Percentiles rank a stretch among this genome's conserved stretches.
phyloP scores from a whole-genome alignment of 2,797 vertebrate species.

The Anomalospiza imberbis region DNA sequence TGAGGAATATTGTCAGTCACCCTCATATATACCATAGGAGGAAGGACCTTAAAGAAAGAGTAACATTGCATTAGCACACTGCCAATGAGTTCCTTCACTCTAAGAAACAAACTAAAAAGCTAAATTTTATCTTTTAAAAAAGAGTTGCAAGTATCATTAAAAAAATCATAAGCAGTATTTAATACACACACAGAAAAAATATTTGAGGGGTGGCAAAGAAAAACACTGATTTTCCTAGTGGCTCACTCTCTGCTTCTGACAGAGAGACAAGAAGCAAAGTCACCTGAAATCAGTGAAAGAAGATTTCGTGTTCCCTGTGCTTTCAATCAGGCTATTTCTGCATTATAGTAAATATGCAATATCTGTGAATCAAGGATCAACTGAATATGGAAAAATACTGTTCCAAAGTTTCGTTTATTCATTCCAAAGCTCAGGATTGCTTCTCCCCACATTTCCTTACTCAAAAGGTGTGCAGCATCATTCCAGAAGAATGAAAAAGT shows the following conservation, averaged over 20 bases:
- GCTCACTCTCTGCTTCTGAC: background rate
- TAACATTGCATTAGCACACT: background rate
- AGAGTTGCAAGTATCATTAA: background rate
- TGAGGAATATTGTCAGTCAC: conserved; percentile 93
- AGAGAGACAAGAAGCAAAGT: background rate
- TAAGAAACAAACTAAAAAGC: background rate
- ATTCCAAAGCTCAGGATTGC: background rate
- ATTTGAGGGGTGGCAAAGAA: background rate
- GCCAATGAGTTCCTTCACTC: background rate
- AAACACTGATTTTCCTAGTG: accelerated
- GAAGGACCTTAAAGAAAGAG: conserved; percentile 81
- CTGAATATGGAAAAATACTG: background rate
- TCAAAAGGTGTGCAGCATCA: background rate
- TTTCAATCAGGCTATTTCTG: background rate
- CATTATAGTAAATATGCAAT: background rate
- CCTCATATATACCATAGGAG: conserved; percentile 86
- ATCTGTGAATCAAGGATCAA: background rate
- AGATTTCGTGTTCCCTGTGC: background rate
- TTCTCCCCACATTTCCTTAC: background rate
- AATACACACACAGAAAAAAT: background rate
- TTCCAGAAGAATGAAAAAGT: background rate
- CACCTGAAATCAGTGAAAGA: background rate
- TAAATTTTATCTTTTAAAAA: background rate
- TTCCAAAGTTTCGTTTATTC: background rate
- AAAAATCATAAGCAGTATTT: background rate